Conservation (phyloP, 1,140 invertebrate species). For the Proales similis region DNA sequence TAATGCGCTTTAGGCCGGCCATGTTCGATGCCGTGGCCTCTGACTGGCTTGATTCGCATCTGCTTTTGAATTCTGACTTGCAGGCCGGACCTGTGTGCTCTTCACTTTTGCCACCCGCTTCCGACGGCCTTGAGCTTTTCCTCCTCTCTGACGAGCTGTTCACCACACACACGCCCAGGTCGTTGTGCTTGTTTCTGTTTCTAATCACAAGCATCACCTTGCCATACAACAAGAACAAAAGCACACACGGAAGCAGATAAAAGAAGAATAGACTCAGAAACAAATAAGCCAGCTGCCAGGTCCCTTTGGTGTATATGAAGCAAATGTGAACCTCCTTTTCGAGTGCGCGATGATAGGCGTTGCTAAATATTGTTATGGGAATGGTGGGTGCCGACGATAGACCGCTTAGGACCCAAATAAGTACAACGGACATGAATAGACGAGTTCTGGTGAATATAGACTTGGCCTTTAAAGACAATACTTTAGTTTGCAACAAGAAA, state of each 20-base stretch:
- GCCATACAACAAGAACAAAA: conserved; percentile 20
- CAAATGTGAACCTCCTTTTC: conserved; percentile 6
- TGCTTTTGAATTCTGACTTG: background rate
- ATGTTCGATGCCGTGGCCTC: no score
- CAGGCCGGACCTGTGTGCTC: no score
- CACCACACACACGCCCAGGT: no score
- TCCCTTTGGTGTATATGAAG: conserved; percentile 5
- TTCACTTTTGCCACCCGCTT: no score
- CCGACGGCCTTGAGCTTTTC: no score
- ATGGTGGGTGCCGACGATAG: conserved; percentile 13
- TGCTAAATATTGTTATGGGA: conserved; percentile 8
- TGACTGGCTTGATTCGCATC: background rate
- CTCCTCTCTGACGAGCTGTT: no score
- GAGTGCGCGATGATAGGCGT: conserved; percentile 15
- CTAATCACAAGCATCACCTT: conserved; percentile 21
- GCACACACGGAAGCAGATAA: conserved; percentile 29
- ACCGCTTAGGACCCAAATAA: conserved; percentile 16
- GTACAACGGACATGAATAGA: conserved; percentile 6
- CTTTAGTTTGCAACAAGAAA: no score
- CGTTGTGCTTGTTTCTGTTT: conserved; percentile 6
- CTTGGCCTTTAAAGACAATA: no score
- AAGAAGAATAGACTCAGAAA: conserved; percentile 16
- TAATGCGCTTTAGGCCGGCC: no score
- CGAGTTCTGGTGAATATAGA: conserved; percentile 19
- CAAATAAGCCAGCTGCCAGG: conserved; percentile 29